These are phyloP conservation scores for Stichodactyla mertensii DNA, from an alignment of 64 coral and sea anemone genomes.

Conservation along the genomic window DNA sequence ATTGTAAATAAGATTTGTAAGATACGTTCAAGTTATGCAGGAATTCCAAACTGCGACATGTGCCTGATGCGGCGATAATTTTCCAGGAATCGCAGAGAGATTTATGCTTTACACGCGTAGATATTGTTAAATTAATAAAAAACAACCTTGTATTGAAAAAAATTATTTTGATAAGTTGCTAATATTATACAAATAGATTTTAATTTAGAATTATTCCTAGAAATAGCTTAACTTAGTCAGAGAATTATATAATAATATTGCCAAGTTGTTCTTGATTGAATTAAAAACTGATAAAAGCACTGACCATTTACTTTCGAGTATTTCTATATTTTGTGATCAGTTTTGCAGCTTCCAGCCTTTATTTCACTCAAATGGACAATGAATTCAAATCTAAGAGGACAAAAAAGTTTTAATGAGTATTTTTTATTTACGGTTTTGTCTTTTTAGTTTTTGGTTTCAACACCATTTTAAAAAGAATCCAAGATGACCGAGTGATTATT, in stretches of 20 bases:
- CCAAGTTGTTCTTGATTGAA: neutral
- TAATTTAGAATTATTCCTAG: neutral
- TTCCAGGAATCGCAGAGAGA: neutral
- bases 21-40: conserved; percentile 25
- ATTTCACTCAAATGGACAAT: too few species aligned
- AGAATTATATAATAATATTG: neutral
- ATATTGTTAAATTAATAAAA: neutral
- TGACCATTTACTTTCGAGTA: too few species aligned
- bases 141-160: neutral
- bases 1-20: conserved; percentile 35
- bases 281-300: neutral
- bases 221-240: neutral
- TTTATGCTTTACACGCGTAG: neutral
- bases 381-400: too few species aligned
- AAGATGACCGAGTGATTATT: too few species aligned
- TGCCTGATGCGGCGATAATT: neutral
- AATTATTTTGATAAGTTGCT: neutral
- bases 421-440: too few species aligned
- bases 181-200: neutral
- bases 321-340: too few species aligned
- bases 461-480: too few species aligned
- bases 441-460: too few species aligned
- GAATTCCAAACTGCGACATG: neutral
- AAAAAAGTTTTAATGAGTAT: too few species aligned
- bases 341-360: too few species aligned